Conservation (phyloP, 2,888 invertebrate species). For the Drosophila koepferae region DNA sequence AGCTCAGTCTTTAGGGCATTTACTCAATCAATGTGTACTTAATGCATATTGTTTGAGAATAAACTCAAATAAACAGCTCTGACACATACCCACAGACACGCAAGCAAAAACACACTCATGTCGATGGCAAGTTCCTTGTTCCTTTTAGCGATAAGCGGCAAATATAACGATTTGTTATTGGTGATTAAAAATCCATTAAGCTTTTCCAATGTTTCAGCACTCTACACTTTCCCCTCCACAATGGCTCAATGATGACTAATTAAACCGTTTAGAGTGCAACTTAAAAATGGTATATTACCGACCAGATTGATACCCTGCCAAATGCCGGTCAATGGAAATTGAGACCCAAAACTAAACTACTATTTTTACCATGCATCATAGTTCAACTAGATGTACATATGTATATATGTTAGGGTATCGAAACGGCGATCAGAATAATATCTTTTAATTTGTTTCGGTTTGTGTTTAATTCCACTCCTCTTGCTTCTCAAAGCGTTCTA, state of each 20-base stretch:
- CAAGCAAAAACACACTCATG: slow-evolving; percentile 10
- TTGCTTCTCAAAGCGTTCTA: slow-evolving; percentile 50
- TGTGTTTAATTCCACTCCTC: slow-evolving; percentile 25
- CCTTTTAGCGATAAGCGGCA: slow-evolving; percentile 36
- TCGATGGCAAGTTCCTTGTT: slow-evolving; percentile 17
- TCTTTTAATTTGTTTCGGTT: slow-evolving; percentile 7
- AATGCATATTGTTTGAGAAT: slow-evolving; percentile 49
- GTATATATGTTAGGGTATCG: slow-evolving; percentile 5
- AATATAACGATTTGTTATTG: slow-evolving; percentile 50
- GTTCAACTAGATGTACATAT: neutral
- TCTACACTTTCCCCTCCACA: neutral
- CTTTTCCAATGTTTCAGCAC: slow-evolving; percentile 22
- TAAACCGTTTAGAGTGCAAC: slow-evolving; percentile 26
- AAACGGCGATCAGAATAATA: neutral
- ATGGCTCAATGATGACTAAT: slow-evolving; percentile 21
- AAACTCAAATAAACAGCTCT: slow-evolving; percentile 37
- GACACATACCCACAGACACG: slow-evolving; percentile 9
- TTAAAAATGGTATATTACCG: neutral
- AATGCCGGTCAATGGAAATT: neutral
- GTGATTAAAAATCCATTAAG: slow-evolving; percentile 75
- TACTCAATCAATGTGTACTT: slow-evolving; percentile 51
- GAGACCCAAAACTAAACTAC: accelerated
- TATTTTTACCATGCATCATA: neutral
- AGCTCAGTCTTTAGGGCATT: slow-evolving; percentile 28
- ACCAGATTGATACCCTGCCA: slow-evolving; percentile 19